Percentiles rank a stretch among this genome's conserved stretches.
Evolutionary conservation across 2,113 vertebrate species (phyloP).

Genomic region (Actenoides lindsayi): DNA sequence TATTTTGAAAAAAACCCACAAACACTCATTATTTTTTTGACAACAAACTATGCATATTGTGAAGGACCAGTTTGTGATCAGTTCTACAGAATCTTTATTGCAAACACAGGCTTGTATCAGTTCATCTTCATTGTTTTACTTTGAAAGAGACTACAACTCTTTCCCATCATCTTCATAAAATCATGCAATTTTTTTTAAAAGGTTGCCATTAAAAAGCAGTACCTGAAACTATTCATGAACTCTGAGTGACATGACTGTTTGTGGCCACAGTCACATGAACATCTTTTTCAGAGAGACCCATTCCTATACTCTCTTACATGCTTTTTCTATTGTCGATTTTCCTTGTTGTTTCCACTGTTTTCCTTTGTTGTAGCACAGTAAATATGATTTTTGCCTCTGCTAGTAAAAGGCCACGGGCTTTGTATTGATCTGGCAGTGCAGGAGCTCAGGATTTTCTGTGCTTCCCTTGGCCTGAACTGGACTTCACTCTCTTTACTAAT

Average conservation of each 20-base stretch:
- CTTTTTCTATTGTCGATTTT: neutral
- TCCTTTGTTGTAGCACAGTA: neutral
- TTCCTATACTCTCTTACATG: neutral
- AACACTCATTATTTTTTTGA: neutral
- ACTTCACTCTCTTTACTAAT: neutral
- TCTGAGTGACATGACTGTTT: neutral
- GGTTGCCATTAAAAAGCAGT: neutral
- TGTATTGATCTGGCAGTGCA: neutral
- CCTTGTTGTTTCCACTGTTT: neutral
- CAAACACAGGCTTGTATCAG: neutral
- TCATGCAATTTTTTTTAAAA: neutral
- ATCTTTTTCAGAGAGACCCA: neutral
- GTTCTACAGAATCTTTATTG: neutral
- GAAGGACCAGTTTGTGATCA: neutral
- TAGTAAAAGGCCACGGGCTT: neutral
- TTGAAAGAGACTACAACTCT: neutral
- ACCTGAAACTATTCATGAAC: neutral
- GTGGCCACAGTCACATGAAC: neutral
- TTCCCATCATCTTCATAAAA: neutral
- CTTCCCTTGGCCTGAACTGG: neutral
- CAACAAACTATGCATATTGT: neutral
- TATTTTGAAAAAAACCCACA: neutral
- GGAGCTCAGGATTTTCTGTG: neutral
- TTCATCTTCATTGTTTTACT: neutral
- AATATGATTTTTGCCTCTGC: neutral